Conservation (phyloP, 2,113 vertebrate species). For the Tachycineta bicolor region DNA sequence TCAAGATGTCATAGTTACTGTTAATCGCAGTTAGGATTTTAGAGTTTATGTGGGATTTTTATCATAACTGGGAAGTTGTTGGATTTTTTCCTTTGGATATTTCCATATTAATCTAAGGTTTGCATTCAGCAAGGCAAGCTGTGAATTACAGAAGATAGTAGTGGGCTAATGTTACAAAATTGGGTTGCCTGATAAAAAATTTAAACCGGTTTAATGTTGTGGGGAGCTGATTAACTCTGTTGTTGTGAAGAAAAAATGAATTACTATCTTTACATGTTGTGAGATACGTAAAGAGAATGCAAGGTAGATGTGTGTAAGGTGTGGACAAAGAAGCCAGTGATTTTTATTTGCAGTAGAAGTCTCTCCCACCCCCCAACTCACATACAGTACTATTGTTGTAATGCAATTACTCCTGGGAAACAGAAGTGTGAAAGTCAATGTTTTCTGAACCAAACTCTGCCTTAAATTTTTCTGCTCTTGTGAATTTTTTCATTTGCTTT, state of each 20-base stretch:
- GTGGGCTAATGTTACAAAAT: not conserved
- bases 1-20: not conserved
- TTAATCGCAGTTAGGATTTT: not conserved
- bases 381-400: not conserved
- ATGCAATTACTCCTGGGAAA: not conserved
- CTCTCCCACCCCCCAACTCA: fast-evolving
- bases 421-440: not conserved
- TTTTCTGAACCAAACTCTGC: not conserved
- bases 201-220: not conserved
- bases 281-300: not conserved
- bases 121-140: not conserved
- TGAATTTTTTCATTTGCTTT: not conserved
- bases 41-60: not conserved
- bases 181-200: not conserved
- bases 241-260: not conserved
- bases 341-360: not conserved
- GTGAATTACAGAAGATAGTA: not conserved
- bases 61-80: not conserved
- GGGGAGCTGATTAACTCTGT: fast-evolving
- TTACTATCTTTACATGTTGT: fast-evolving
- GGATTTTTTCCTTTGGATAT: not conserved
- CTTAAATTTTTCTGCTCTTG: not conserved
- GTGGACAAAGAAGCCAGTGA: not conserved
- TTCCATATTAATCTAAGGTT: not conserved
- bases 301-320: not conserved